A percentile compares a stretch with the other conserved stretches of the same genome.
Evolutionary conservation across 2,888 invertebrate genomes (phyloP).

Genomic region (Zhuqinia jingwanae): DNA sequence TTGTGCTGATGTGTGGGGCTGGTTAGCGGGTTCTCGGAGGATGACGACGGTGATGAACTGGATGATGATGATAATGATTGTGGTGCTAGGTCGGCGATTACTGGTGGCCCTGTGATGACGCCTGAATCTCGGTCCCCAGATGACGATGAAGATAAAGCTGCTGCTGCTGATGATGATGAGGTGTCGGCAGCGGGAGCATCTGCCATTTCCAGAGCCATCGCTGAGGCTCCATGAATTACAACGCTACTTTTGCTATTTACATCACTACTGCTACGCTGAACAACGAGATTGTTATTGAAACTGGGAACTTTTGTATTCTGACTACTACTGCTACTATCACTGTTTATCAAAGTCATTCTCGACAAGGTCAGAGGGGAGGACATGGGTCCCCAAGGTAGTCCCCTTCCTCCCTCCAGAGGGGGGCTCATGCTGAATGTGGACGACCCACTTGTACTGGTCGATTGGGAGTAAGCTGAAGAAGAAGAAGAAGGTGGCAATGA

Average conservation of each 20-base stretch:
- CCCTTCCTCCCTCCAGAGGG: constrained; percentile 15
- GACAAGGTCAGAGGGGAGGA: not conserved
- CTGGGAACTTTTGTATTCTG: constrained; percentile 32
- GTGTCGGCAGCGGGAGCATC: constrained; percentile 20
- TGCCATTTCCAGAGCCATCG: constrained; percentile 37
- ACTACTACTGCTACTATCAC: constrained; percentile 44
- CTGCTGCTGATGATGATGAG: constrained; percentile 20
- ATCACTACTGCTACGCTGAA: not conserved
- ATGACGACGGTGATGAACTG: constrained; percentile 9
- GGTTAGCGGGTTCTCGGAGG: constrained; percentile 58
- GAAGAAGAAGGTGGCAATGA: too few relatives aligned
- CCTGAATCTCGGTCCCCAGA: constrained; percentile 65
- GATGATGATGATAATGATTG: constrained; percentile 4
- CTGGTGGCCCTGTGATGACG: constrained; percentile 61
- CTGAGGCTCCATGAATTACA: constrained; percentile 36
- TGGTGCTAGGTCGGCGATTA: constrained; percentile 48
- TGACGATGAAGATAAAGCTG: constrained; percentile 51
- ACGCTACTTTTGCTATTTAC: not conserved
- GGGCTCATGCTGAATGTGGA: constrained; percentile 43
- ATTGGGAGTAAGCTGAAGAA: constrained; percentile 44
- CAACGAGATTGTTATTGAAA: not conserved
- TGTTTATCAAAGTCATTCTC: constrained; percentile 18
- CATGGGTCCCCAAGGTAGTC: not conserved
- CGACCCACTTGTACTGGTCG: constrained; percentile 9
- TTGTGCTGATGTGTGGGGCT: constrained; percentile 49